Conservation (phyloP, 2,113 vertebrate species). For the Anthoscopus minutus region DNA sequence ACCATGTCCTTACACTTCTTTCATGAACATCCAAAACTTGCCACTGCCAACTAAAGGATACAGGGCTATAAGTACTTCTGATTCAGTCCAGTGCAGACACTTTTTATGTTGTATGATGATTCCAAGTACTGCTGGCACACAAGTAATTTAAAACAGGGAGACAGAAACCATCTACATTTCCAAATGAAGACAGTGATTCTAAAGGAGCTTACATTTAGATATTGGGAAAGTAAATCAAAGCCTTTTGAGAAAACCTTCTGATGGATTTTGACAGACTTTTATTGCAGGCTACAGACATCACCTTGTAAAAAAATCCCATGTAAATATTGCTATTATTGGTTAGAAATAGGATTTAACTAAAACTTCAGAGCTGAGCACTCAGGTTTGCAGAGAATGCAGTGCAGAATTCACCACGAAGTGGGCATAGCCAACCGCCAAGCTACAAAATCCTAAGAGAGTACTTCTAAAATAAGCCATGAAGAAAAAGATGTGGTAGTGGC, state of each 20-base stretch:
- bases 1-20: neutral
- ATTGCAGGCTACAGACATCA: neutral
- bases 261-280: neutral
- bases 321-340: neutral
- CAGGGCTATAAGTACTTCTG: neutral
- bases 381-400: neutral
- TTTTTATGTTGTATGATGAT: neutral
- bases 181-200: neutral
- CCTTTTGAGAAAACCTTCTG: neutral
- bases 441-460: neutral
- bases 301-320: neutral
- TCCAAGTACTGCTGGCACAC: neutral
- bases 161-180: neutral
- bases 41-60: neutral
- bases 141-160: neutral
- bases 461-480: neutral
- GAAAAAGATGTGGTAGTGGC: neutral
- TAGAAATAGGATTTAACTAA: neutral
- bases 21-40: neutral
- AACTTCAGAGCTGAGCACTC: neutral
- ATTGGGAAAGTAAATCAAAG: neutral
- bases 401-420: neutral
- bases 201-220: neutral
- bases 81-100: neutral
- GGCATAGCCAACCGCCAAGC: neutral